Evolutionary conservation across 2,113 vertebrate genomes (phyloP), one percentile per base, ranked within the genome.

Genomic region (Anser cygnoides): DNA sequence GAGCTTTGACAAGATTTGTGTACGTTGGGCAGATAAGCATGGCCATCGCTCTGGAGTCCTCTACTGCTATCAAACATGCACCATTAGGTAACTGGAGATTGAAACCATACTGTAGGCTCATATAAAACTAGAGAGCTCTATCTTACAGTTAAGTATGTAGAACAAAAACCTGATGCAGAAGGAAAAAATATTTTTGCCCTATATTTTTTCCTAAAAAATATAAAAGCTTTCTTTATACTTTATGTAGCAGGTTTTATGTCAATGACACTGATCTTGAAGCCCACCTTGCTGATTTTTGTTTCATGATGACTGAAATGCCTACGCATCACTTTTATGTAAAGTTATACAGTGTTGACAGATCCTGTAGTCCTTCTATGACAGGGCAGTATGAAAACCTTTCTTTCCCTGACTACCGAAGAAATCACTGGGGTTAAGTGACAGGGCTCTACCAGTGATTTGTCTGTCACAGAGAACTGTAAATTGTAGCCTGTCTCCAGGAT

Each of bases 401-500:
- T 96, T 95, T 90, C 92, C 26, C 20, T 93, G 85, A 83, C 92
- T 95, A 88, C 95, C 15, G 55, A 96, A 96, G 97, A 97, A 98
- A 98, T 96, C 93, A 44, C 49, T 68, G 85, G 87, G 96, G 97
- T 98, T 98, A 98, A 98, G 97, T 97, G 97, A 97, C 96, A 96
- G 89, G 52, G 16, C 78, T 97, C 71, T 82, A 39, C 90, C 70
- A 94, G 96, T 95, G 97, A 97, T 98, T 98, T 97, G 84, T 93
- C 96, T 98, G 96, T 98, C 98, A 97, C 31, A 12, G 89, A 93
- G 95, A 96, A 96, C 87, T 52, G 92, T 87, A 98, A 98, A 98
- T 98, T 98, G 94, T 87, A 97, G 96, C 97, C 97, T 98, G 97
- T 98, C 98, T 97, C 90, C 78, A 95, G 93, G 73, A 95, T 97